Percentiles rank a stretch among this genome's conserved stretches.
Conservation (phyloP, 2,888 invertebrate genomes). For the Buathra laborator region DNA sequence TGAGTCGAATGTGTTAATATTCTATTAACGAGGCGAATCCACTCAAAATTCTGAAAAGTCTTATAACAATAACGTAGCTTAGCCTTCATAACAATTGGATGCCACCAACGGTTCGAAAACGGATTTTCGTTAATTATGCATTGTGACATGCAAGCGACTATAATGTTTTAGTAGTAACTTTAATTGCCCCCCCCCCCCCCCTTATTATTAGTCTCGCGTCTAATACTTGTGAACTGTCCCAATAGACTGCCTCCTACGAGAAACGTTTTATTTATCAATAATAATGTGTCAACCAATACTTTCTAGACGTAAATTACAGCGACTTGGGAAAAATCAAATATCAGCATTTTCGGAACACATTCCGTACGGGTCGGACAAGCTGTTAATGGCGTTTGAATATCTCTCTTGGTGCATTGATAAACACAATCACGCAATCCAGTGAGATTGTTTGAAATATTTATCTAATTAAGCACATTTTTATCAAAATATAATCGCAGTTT, state of each 20-base stretch:
- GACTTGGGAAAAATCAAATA: constrained; percentile 7
- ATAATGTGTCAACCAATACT: background rate
- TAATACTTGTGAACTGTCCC: too few relatives aligned
- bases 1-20: background rate
- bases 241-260: too few relatives aligned
- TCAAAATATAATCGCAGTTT: background rate
- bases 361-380: background rate
- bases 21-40: too few relatives aligned
- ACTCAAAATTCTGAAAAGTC: too few relatives aligned
- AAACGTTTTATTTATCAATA: too few relatives aligned
- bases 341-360: background rate
- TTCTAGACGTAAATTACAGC: background rate
- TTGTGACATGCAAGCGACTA: too few relatives aligned
- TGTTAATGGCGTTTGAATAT: background rate
- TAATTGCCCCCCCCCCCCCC: too few relatives aligned
- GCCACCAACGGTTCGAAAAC: background rate
- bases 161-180: too few relatives aligned
- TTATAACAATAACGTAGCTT: too few relatives aligned
- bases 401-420: constrained; percentile 33
- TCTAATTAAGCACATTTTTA: background rate
- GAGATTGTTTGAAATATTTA: background rate
- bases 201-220: too few relatives aligned
- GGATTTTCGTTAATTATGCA: background rate
- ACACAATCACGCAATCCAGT: constrained; percentile 47
- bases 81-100: too few relatives aligned